These are phyloP conservation scores for Scelioninae gen. 1 DNA, from an alignment of 2,888 invertebrate genomes.

Conservation along the genomic window DNA sequence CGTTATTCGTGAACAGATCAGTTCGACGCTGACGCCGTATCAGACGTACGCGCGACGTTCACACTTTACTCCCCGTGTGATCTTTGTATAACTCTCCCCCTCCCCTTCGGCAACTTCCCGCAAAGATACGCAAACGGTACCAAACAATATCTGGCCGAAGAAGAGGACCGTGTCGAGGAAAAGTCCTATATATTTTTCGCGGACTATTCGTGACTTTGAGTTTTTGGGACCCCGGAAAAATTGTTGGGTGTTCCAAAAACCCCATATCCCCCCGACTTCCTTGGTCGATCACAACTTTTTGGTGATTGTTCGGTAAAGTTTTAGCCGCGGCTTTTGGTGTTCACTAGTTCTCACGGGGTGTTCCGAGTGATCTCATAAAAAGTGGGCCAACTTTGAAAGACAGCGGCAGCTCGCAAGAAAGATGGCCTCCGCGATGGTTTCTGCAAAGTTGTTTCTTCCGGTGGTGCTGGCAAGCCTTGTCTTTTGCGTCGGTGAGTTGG, in stretches of 20 bases:
- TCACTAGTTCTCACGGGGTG: too few relatives aligned
- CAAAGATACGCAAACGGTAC: slow-evolving; percentile 4
- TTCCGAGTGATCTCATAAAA: slow-evolving; percentile 9
- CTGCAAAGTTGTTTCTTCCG: slow-evolving; percentile 75
- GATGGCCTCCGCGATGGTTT: slow-evolving; percentile 68
- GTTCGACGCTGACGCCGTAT: slow-evolving; percentile 80
- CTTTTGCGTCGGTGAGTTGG: slow-evolving; percentile 78
- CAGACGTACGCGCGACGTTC: slow-evolving; percentile 77
- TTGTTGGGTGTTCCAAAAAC: too few relatives aligned
- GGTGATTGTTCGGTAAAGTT: slow-evolving; percentile 30
- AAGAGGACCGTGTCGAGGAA: too few relatives aligned
- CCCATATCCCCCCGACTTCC: too few relatives aligned
- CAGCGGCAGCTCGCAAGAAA: slow-evolving; percentile 60
- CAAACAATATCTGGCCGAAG: too few relatives aligned
- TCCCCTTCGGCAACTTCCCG: slow-evolving; percentile 1
- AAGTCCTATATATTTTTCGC: too few relatives aligned
- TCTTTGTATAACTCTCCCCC: slow-evolving; percentile 40
- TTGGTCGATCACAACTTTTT: neutral
- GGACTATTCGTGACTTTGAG: too few relatives aligned
- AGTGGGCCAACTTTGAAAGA: slow-evolving; percentile 43
- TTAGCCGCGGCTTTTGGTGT: slow-evolving; percentile 7
- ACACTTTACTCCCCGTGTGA: too few relatives aligned
- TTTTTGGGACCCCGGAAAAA: slow-evolving; percentile 4
- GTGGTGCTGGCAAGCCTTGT: slow-evolving; percentile 74
- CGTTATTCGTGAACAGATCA: slow-evolving; percentile 75